Percentiles rank a stretch among this genome's conserved stretches.
phyloP scores from a whole-genome alignment of 1,140 invertebrate genomes.

The Parasteatoda tepidariorum region DNA sequence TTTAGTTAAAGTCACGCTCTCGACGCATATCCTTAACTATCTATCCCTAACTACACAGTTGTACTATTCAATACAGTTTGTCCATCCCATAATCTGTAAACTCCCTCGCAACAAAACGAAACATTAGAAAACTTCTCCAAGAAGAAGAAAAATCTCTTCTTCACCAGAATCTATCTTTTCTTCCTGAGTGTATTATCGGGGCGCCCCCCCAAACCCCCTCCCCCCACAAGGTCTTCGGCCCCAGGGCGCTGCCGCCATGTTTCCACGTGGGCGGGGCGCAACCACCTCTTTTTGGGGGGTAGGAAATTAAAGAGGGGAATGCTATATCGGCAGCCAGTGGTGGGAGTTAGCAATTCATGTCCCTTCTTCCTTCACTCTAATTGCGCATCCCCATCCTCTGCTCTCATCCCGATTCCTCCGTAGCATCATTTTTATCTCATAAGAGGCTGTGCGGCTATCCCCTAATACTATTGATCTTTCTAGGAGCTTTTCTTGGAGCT shows the following conservation, averaged over 20 bases:
- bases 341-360: background rate
- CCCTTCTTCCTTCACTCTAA: background rate
- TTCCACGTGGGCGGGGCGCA: background rate
- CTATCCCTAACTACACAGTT: no score
- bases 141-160: background rate
- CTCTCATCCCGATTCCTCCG: background rate
- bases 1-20: no score
- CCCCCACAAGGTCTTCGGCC: background rate
- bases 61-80: background rate
- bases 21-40: no score
- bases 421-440: background rate
- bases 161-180: background rate
- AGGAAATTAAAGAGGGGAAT: background rate
- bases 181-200: background rate
- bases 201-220: no score
- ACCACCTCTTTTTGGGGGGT: background rate
- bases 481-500: background rate
- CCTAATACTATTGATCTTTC: background rate
- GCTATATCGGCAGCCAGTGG: background rate
- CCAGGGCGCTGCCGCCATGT: background rate
- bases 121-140: background rate
- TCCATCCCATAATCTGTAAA: background rate
- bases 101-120: background rate
- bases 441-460: background rate
- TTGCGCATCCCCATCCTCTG: background rate